phyloP scores from a whole-genome alignment of 35 echinoderm and acorn worm genomes.

The Patiria miniata region DNA sequence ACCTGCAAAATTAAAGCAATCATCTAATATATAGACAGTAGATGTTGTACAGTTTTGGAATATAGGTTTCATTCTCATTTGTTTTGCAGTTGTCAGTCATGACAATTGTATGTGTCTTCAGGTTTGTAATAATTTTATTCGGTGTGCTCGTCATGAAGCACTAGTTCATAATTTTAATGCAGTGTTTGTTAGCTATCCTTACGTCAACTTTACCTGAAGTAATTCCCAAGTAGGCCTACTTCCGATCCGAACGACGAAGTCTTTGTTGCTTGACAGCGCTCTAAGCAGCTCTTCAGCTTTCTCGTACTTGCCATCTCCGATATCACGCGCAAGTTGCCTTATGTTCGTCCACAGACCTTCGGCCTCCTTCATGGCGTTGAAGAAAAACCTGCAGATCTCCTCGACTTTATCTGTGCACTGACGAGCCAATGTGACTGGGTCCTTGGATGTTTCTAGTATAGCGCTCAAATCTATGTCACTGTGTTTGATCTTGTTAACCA shows the following conservation, averaged over 20 bases:
- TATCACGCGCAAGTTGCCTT: neutral
- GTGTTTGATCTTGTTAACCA: neutral
- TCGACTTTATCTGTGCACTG: neutral
- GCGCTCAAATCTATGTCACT: neutral
- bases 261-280: neutral
- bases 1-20: neutral
- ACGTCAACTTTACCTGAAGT: neutral
- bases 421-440: neutral
- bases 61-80: too few relatives aligned
- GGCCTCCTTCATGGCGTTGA: neutral
- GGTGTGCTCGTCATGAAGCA: too few relatives aligned
- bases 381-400: slow-evolving; percentile 9
- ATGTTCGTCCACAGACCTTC: neutral
- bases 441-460: too few relatives aligned
- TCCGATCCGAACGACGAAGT: neutral
- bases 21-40: neutral
- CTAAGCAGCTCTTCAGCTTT: neutral
- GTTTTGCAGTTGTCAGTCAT: too few relatives aligned
- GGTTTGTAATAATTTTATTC: too few relatives aligned
- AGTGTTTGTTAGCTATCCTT: neutral
- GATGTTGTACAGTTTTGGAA: neutral
- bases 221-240: neutral
- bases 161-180: too few relatives aligned
- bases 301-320: neutral
- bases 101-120: too few relatives aligned